Evolutionary conservation across 64 coral and sea anemone species (phyloP).

Genomic region (Actinia equina): DNA sequence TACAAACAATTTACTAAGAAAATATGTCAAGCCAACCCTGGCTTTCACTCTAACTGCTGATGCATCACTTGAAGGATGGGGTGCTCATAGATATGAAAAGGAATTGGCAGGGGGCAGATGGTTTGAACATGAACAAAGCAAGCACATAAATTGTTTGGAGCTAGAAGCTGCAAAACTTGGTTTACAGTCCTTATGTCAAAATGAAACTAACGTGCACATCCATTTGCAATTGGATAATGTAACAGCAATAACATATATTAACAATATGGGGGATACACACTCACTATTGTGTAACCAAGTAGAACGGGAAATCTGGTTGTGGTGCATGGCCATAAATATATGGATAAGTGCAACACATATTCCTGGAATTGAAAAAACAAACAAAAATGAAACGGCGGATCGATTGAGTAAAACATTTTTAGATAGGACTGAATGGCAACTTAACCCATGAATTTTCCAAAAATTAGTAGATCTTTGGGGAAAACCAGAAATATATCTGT

Average conservation of each 20-base stretch:
- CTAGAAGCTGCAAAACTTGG: conserved; percentile 32
- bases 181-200: conserved; percentile 25
- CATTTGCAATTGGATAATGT: conserved; percentile 34
- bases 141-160: conserved; percentile 31
- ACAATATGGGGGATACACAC: conserved; percentile 31
- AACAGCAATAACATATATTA: conserved; percentile 29
- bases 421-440: conserved; percentile 23
- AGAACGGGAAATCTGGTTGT: conserved; percentile 35
- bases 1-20: conserved; percentile 1
- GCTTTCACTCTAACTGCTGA: conserved; percentile 16
- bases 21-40: conserved; percentile 15
- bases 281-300: conserved; percentile 23
- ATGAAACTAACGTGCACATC: conserved; percentile 19
- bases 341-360: conserved; percentile 32
- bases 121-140: conserved; percentile 22
- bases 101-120: conserved; percentile 22
- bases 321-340: conserved; percentile 13
- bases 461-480: not conserved
- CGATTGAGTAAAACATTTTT: not conserved
- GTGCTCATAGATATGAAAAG: not conserved
- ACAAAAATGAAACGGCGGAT: conserved; percentile 38
- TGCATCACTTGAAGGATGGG: conserved; percentile 34
- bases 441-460: conserved; percentile 17
- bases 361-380: conserved; percentile 16
- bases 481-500: conserved; percentile 33